Conservation (phyloP, 1,140 invertebrate species). For the Magallana angulata region DNA sequence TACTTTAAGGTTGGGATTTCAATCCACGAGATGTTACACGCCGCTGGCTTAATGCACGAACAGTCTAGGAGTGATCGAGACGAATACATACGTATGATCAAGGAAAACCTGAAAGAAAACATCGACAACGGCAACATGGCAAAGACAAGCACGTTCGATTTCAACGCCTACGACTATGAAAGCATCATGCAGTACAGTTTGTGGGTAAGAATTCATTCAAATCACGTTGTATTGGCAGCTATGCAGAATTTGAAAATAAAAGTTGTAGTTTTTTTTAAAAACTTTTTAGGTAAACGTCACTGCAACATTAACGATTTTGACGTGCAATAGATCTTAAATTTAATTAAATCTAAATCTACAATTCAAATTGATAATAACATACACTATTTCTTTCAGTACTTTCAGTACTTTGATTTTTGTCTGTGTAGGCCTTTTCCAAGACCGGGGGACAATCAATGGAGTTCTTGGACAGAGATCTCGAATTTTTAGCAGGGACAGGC, state of each 20-base stretch:
- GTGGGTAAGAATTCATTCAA: conserved; percentile 2
- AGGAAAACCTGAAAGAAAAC: conserved; percentile 32
- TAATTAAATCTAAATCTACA: too few species aligned
- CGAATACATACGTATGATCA: conserved; percentile 35
- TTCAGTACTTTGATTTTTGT: too few species aligned
- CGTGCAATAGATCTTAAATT: too few species aligned
- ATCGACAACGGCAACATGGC: conserved; percentile 28
- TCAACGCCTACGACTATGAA: conserved; percentile 40
- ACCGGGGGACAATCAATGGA: conserved; percentile 10
- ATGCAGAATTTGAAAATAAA: too few species aligned
- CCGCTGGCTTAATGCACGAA: conserved; percentile 44
- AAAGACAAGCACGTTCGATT: conserved; percentile 28
- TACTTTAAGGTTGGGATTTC: neutral
- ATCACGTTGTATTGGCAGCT: too few species aligned
- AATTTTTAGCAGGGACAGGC: neutral
- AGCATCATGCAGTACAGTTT: conserved; percentile 43
- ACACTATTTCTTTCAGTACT: too few species aligned
- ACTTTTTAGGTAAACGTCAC: too few species aligned
- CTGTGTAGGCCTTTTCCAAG: neutral
- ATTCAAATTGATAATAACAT: too few species aligned
- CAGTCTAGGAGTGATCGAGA: conserved; percentile 60
- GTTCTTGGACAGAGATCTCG: conserved; percentile 11
- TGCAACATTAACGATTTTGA: too few species aligned
- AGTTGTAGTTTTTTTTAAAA: too few species aligned
- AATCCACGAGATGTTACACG: conserved; percentile 50